Evolutionary conservation across 1,140 invertebrate genomes (phyloP).

Genomic region (Trinorchestia longiramus): DNA sequence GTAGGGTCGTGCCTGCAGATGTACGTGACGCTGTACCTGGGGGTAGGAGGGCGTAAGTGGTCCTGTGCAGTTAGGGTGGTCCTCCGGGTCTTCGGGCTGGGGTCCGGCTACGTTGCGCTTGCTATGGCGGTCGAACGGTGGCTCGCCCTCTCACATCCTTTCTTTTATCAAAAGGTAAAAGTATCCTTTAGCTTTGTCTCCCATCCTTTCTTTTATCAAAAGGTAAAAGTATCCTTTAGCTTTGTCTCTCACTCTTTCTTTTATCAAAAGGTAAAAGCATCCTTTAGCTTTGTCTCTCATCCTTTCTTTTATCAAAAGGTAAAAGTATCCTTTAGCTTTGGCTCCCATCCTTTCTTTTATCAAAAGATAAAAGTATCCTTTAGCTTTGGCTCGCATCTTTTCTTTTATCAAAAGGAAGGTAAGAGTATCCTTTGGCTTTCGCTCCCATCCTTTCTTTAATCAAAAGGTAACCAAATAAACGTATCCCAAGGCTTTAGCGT

Average conservation of each 20-base stretch:
- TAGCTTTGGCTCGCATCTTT: too few species aligned
- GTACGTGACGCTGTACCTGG: slow-evolving; percentile 74
- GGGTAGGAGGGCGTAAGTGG: slow-evolving; percentile 63
- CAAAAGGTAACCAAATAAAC: too few species aligned
- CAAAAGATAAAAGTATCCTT: too few species aligned
- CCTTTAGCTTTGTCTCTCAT: too few species aligned
- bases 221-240: too few species aligned
- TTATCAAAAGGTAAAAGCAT: slow-evolving; percentile 90
- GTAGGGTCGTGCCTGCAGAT: slow-evolving; percentile 74
- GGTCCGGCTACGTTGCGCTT: slow-evolving; percentile 86
- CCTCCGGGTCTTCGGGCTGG: slow-evolving; percentile 84
- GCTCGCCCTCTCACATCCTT: slow-evolving; percentile 86
- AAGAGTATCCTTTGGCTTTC: too few species aligned
- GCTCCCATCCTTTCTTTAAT: too few species aligned
- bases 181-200: too few species aligned
- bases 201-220: slow-evolving; percentile 88
- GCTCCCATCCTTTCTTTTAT: too few species aligned
- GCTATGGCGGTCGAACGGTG: slow-evolving; percentile 89
- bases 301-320: slow-evolving; percentile 93
- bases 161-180: slow-evolving; percentile 90
- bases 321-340: too few species aligned
- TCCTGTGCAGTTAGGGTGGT: slow-evolving; percentile 80
- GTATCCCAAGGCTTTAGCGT: too few species aligned
- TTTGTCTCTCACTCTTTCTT: slow-evolving; percentile 88
- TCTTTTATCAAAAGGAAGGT: too few species aligned